Evolutionary conservation across 1,140 invertebrate genomes (phyloP), one percentile per base, ranked within the genome.

Genomic region (Macrocentrus cingulum): DNA sequence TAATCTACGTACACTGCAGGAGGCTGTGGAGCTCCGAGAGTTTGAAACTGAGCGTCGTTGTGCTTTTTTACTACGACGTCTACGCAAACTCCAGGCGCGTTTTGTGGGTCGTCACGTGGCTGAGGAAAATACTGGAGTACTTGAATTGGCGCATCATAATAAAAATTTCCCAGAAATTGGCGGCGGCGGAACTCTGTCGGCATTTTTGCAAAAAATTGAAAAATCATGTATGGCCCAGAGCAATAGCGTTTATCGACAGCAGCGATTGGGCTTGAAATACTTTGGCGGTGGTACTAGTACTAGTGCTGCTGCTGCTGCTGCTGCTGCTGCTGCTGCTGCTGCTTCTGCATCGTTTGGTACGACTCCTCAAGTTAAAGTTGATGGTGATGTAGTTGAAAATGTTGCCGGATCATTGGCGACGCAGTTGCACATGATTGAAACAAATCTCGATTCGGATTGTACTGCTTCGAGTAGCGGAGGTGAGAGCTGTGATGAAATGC

Each of bases 391-490:
- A 60, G 66, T 91, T 32, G 83, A 87, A 57, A 83, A 83, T 49
- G 84, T 89, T 1, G 81, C 87, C 6, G 89, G 89, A 29, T 83
- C 86, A 15, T 77, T 94, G 37, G 77, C 84, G 7, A 85, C 84
- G 1, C 89, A 91, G 72, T 70, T 93, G 54, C 81, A 84, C 22
- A 79, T 89, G 54, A 82, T 92, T 41, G 87, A 92, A 66, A 78
- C 82, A 44, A 84, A 85, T 64, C 78, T 94, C 42, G 94, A 97
- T 79, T 95, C 93, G 13, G 94, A 97, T 81, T 93, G 91, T 11
- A 97, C 95, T 11, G 91, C 89, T 13, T 94, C 92, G 49, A 95
- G 92, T 69, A 96, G 94, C 29, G 94, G 93, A 36, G 92, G 91
- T 23, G 94, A 97, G 75, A 95, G 92, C 66, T 91, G 91, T 79